These are phyloP conservation scores for Cyaniris semiargus DNA, from an alignment of 2,888 invertebrate genomes.

Conservation along the genomic window DNA sequence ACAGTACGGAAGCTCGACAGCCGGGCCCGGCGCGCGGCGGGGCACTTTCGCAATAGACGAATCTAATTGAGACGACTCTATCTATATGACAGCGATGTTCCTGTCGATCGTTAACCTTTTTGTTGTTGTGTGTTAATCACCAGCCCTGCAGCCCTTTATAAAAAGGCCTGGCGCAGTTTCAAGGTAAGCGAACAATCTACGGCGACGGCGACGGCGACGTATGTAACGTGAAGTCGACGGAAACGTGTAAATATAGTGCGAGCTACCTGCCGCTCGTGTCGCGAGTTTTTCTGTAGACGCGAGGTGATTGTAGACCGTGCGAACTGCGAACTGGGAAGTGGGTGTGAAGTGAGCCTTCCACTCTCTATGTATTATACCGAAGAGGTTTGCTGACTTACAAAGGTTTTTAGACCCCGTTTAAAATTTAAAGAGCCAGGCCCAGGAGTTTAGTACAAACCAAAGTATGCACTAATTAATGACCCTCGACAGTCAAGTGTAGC, in stretches of 20 bases:
- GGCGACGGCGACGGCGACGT: not conserved
- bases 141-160: not conserved
- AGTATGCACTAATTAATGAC: not conserved
- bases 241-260: not conserved
- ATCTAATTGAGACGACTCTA: not conserved
- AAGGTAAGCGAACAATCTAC: constrained; percentile 2
- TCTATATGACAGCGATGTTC: not conserved
- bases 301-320: not conserved
- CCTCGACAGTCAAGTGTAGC: not conserved
- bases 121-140: not conserved
- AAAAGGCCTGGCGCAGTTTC: constrained; percentile 15
- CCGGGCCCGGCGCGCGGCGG: not conserved
- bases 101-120: not conserved
- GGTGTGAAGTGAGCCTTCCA: not conserved
- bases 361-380: not conserved
- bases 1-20: not conserved
- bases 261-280: not conserved
- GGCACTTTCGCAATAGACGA: not conserved
- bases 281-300: not conserved
- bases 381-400: not conserved
- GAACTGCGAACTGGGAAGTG: not conserved
- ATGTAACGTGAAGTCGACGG: not conserved
- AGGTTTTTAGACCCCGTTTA: not conserved
- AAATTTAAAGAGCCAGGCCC: too few species aligned
- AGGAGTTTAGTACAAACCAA: not conserved